Percentiles rank a stretch among this genome's conserved stretches.
Conservation (phyloP, 2,888 invertebrate species). For the Coelopa pilipes region DNA sequence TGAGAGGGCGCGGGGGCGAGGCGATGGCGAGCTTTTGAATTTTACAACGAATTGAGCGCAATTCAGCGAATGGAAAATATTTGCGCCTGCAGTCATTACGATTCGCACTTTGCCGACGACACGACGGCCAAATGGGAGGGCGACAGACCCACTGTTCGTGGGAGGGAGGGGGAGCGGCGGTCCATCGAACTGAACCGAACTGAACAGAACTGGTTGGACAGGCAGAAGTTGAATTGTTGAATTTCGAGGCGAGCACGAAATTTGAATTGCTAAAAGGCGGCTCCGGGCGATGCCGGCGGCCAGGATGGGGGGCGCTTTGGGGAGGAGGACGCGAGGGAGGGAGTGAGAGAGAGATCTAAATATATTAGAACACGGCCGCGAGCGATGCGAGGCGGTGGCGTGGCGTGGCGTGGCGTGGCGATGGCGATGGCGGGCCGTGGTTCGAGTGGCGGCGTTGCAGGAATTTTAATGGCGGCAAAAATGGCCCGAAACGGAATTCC, state of each 20-base stretch:
- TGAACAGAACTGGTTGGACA: conserved; percentile 24
- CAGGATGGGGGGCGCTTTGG: not conserved
- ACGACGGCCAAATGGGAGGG: no score
- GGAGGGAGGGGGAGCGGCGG: not conserved
- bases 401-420: no score
- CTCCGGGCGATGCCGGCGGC: not conserved
- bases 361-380: no score
- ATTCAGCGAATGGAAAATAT: conserved; percentile 29
- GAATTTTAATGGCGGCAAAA: conserved; percentile 19
- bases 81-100: conserved; percentile 19
- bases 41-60: conserved; percentile 31
- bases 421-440: not conserved
- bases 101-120: not conserved
- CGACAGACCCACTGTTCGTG: not conserved
- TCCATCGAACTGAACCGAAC: no score
- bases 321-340: not conserved
- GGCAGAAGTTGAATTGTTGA: conserved; percentile 32
- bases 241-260: conserved; percentile 27
- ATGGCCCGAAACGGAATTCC: conserved; percentile 7
- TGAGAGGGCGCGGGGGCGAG: not conserved
- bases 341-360: not conserved
- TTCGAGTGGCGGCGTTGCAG: not conserved
- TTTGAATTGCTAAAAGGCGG: conserved; percentile 34
- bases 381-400: no score
- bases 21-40: conserved; percentile 2